These are phyloP conservation scores for Sylvilagus bachmani DNA, from an alignment of 2,113 vertebrate genomes.

Conservation along the genomic window DNA sequence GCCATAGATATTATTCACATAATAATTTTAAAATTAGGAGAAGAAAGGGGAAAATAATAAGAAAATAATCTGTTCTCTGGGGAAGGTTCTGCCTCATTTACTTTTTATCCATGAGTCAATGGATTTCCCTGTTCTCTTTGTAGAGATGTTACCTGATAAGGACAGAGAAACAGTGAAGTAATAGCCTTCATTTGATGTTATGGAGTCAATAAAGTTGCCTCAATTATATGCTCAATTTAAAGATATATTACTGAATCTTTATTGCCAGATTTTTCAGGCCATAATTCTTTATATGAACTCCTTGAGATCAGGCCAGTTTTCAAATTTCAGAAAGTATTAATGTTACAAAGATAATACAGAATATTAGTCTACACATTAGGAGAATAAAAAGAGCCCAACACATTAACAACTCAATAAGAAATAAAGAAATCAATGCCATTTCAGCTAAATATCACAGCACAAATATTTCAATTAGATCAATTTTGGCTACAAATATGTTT, in stretches of 20 bases:
- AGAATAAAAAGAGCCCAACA: neutral
- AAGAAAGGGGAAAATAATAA: neutral
- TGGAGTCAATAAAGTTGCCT: neutral
- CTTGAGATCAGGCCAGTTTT: neutral
- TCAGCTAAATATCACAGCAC: neutral
- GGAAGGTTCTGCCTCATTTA: neutral
- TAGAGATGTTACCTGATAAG: neutral
- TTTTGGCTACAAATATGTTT: neutral
- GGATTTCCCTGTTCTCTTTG: neutral
- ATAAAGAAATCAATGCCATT: neutral
- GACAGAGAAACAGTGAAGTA: neutral
- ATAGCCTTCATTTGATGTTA: neutral
- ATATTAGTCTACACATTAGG: neutral
- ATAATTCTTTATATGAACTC: neutral
- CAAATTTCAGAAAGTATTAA: constrained; percentile 25
- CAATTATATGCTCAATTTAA: neutral
- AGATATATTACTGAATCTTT: constrained; percentile 1
- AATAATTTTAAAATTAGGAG: neutral
- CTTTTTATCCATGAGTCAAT: neutral
- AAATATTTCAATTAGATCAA: neutral
- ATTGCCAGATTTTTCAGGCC: neutral
- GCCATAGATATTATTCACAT: neutral
- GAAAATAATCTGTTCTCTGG: neutral
- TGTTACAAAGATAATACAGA: neutral
- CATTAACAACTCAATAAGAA: neutral